A percentile compares a stretch with the other conserved stretches of the same genome.
Evolutionary conservation across 2,888 invertebrate genomes (phyloP).

Genomic region (Oligia strigilis): DNA sequence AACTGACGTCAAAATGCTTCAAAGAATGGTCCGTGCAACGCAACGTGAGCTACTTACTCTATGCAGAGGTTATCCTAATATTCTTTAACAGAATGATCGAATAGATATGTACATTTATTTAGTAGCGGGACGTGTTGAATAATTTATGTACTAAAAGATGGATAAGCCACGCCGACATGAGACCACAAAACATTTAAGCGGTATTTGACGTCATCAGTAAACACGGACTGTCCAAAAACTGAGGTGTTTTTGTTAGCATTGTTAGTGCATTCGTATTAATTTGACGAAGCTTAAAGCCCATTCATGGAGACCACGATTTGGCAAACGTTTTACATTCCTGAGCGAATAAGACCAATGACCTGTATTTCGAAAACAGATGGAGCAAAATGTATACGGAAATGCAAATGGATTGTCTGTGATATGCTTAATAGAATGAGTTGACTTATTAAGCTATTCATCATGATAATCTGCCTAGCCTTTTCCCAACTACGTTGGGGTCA

Average conservation of each 20-base stretch:
- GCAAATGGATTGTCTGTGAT: conserved; percentile 1
- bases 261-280: conserved; percentile 31
- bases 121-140: conserved; percentile 39
- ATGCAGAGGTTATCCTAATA: conserved; percentile 45
- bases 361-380: neutral
- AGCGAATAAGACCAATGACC: neutral
- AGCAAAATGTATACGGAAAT: conserved; percentile 11
- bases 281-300: neutral
- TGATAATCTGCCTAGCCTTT: neutral
- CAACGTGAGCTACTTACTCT: conserved; percentile 41
- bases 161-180: neutral
- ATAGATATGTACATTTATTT: conserved; percentile 44
- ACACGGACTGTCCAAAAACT: conserved; percentile 15
- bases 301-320: neutral
- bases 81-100: conserved; percentile 42
- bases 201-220: conserved; percentile 25
- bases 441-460: conserved; percentile 3
- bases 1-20: conserved; percentile 46
- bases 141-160: conserved; percentile 35
- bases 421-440: neutral
- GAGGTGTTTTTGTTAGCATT: conserved; percentile 27
- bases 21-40: conserved; percentile 24
- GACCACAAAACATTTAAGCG: conserved; percentile 10
- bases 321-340: neutral
- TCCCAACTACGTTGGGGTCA: neutral